Evolutionary conservation across 2,888 invertebrate species (phyloP).

Genomic region (Cantharis rufa): DNA sequence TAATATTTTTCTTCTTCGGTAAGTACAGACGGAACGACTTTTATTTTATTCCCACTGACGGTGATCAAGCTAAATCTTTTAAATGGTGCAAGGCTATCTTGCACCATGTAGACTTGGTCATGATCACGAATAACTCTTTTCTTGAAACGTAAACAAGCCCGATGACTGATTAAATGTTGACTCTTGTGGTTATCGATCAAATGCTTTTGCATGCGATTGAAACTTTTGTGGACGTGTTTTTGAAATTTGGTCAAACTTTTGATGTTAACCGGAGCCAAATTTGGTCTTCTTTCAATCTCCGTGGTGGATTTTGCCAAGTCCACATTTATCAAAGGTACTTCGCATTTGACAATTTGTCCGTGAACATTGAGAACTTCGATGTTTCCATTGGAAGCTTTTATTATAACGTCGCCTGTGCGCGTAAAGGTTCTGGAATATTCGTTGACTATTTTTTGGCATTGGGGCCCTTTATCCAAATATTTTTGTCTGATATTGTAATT

Average conservation of each 20-base stretch:
- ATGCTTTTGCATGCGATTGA: constrained; percentile 23
- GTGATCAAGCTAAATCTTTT: constrained; percentile 23
- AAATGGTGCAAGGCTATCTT: constrained; percentile 3
- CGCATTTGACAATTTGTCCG: constrained; percentile 14
- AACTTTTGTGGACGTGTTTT: constrained; percentile 13
- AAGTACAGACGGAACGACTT: neutral
- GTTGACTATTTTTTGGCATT: constrained; percentile 13
- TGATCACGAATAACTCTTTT: constrained; percentile 14
- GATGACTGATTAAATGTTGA: constrained; percentile 18
- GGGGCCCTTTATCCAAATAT: constrained; percentile 24
- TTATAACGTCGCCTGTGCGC: constrained; percentile 25
- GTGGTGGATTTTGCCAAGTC: neutral
- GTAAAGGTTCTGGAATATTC: constrained; percentile 29
- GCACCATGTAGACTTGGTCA: constrained; percentile 17
- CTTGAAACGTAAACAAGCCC: constrained; percentile 6
- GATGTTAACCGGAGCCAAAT: constrained; percentile 16
- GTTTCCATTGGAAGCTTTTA: constrained; percentile 27
- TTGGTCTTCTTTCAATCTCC: neutral
- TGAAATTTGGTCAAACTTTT: constrained; percentile 16
- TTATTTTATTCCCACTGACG: constrained; percentile 16
- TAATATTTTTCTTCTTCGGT: constrained; percentile 20
- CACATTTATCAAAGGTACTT: constrained; percentile 9
- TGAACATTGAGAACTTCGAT: constrained; percentile 13
- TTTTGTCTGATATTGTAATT: constrained; percentile 26
- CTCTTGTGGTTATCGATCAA: constrained; percentile 21